A percentile compares a stretch with the other conserved stretches of the same genome.
phyloP scores from a whole-genome alignment of 2,888 invertebrate genomes.

The Euplagia quadripunctaria region DNA sequence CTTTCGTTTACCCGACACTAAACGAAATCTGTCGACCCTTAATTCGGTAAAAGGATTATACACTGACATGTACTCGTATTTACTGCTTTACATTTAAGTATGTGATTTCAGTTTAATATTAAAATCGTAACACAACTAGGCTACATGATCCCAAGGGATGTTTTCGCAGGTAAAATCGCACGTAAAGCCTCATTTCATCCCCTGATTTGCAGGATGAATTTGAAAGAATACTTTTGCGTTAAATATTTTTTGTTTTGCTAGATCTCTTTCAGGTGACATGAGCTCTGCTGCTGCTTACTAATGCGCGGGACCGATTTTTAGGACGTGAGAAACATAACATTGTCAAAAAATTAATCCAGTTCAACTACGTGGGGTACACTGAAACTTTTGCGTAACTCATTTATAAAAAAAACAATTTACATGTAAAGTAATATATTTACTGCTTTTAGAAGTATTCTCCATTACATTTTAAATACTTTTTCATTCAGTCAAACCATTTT shows the following conservation, averaged over 20 bases:
- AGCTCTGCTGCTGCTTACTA: not conserved
- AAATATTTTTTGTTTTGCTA: not conserved
- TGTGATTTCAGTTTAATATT: conserved; percentile 36
- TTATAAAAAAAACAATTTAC: no score
- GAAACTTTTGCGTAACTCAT: no score
- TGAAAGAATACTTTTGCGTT: not conserved
- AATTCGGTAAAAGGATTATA: conserved; percentile 1
- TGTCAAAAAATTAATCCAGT: no score
- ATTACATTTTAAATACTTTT: no score
- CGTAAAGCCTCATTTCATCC: conserved; percentile 29
- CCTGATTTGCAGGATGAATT: not conserved
- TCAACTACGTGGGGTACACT: no score
- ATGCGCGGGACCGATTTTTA: no score
- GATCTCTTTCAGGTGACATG: not conserved
- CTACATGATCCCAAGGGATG: conserved; percentile 26
- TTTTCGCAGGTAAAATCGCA: conserved; percentile 32
- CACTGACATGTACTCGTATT: not conserved
- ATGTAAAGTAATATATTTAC: no score
- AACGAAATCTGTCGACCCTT: not conserved
- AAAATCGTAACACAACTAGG: conserved; percentile 30
- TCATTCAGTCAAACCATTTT: no score
- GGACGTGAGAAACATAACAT: no score
- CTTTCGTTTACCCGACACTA: not conserved
- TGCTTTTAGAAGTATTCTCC: no score
- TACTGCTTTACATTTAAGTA: conserved; percentile 1